phyloP scores from a whole-genome alignment of 2,113 vertebrate species.

The Indri indri region DNA sequence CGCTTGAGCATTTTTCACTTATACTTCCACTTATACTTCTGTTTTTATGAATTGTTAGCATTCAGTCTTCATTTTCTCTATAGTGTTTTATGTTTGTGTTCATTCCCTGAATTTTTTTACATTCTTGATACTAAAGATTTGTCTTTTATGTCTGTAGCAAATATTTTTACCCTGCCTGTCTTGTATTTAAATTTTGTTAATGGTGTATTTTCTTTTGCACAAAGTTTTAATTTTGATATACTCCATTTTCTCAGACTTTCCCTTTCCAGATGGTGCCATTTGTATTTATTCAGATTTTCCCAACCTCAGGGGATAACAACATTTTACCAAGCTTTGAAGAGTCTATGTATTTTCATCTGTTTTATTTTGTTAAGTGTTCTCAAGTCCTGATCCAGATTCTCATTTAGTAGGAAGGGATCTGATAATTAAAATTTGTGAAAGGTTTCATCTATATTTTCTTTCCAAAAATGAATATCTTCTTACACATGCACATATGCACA shows the following conservation, averaged over 20 bases:
- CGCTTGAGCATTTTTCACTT: background rate
- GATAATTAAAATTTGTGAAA: background rate
- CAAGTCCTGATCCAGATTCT: constrained; percentile 33
- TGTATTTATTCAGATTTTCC: constrained; percentile 18
- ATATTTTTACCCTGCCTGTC: background rate
- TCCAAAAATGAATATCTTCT: constrained; percentile 14
- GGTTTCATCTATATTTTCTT: background rate
- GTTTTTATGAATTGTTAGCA: background rate
- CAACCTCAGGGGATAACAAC: background rate
- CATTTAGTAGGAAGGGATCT: background rate
- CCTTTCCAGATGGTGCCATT: background rate
- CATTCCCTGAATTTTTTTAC: background rate
- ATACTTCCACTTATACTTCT: background rate
- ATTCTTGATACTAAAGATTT: background rate
- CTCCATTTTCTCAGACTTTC: background rate
- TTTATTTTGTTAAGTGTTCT: background rate
- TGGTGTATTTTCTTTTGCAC: background rate
- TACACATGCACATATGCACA: background rate
- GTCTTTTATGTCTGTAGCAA: background rate
- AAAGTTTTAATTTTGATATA: constrained; percentile 8
- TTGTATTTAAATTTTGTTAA: constrained; percentile 23
- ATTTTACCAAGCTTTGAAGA: background rate
- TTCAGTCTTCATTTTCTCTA: background rate
- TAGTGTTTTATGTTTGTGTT: background rate
- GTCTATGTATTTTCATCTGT: background rate